A percentile compares a stretch with the other conserved stretches of the same genome.
Evolutionary conservation across 2,113 vertebrate species (phyloP).

Genomic region (Pachycephala philippinensis): DNA sequence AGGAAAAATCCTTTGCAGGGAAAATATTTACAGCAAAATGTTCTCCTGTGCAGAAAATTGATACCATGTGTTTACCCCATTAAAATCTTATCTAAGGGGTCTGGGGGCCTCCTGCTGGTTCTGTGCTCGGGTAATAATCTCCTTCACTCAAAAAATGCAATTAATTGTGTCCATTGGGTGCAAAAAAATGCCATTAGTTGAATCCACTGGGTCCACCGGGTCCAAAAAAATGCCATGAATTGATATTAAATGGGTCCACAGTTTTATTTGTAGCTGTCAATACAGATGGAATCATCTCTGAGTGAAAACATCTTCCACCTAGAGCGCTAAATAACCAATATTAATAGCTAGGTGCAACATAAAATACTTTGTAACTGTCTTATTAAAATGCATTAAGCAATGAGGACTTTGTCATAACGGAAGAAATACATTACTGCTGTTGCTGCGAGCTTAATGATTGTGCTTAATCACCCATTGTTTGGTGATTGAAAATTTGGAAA

Average conservation of each 20-base stretch:
- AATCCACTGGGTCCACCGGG: background rate
- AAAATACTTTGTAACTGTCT: background rate
- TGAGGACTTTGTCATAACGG: background rate
- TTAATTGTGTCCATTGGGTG: background rate
- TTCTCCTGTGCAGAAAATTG: background rate
- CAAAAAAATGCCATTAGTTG: background rate
- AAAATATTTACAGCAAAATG: background rate
- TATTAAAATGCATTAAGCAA: background rate
- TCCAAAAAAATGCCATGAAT: background rate
- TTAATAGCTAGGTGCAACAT: background rate
- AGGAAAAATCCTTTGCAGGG: background rate
- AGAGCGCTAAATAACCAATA: background rate
- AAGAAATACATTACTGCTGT: background rate
- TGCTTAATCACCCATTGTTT: conserved; percentile 29
- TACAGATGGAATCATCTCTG: background rate
- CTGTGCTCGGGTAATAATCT: background rate
- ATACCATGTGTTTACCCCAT: background rate
- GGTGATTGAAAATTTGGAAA: background rate
- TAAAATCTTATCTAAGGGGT: background rate
- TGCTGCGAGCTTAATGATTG: background rate
- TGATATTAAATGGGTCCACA: background rate
- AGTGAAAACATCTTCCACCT: background rate
- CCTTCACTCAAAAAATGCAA: background rate
- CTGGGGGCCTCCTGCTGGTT: background rate
- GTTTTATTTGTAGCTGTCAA: background rate